Evolutionary conservation across 2,797 vertebrate genomes (phyloP).

Genomic region (Acestrorhynchus altus): DNA sequence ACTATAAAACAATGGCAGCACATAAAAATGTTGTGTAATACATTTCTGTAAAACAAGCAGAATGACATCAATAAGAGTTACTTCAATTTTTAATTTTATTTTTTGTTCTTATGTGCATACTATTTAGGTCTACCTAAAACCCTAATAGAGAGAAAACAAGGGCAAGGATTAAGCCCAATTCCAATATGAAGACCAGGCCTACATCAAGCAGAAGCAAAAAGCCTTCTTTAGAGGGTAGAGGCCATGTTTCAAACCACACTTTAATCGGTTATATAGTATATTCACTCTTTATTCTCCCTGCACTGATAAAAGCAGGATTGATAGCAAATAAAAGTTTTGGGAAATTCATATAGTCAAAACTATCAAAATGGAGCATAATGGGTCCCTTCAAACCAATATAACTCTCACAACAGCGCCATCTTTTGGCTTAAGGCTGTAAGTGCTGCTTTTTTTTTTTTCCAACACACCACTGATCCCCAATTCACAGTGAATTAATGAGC

Average conservation of each 20-base stretch:
- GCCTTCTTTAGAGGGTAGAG: no score
- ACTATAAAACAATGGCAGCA: no score
- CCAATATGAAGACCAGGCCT: background rate
- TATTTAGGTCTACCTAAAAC: background rate
- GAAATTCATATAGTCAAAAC: background rate
- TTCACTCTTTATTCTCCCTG: background rate
- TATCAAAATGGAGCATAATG: background rate
- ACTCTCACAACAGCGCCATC: constrained; percentile 24
- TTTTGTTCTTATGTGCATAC: no score
- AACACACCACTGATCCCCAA: background rate
- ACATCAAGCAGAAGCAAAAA: background rate
- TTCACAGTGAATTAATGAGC: constrained; percentile 46
- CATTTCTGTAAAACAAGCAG: no score
- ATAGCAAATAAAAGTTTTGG: background rate
- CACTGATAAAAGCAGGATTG: background rate
- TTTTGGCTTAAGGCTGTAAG: constrained; percentile 5
- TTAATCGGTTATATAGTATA: no score
- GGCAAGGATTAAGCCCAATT: no score
- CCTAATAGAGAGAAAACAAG: background rate
- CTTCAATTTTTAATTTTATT: no score
- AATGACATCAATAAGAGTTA: no score
- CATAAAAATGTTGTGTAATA: no score
- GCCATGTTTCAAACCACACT: no score
- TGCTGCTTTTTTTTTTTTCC: no score
- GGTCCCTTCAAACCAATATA: background rate